Evolutionary conservation across 2,797 vertebrate species (phyloP), one percentile per base, ranked within the genome.

Genomic region (Myotis vivesi): DNA sequence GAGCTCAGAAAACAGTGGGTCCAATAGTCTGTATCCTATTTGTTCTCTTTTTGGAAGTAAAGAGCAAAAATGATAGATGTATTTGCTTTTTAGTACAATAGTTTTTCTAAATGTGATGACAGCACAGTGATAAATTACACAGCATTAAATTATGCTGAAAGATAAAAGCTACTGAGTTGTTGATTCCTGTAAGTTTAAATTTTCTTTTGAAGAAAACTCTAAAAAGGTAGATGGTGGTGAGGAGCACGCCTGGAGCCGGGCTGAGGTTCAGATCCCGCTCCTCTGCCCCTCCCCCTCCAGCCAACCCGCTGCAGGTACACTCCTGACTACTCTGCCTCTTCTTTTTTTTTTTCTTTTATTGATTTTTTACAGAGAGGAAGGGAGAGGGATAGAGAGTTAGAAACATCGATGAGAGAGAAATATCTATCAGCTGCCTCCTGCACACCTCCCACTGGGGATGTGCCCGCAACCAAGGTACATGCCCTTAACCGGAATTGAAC

Each of bases 91-190:
- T 44, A 81, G 73, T 30, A 46, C 4, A 57, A 2, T 87, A 64
- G 17, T 66, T 72, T 81, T 91, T 94, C 36, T 28, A 79, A 33
- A 73, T 59, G 36, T 76, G 53, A 68, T 77, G 20, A 33, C 23
- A 59, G 12, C n/a, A 69, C 8, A 83, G 15, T 53, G 66, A n/a
- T 55, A 71, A 81, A 59, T 53, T 72, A 19, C 13, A 36, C 13
- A 28, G 13, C 51, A 17, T 87, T 80, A 80, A 25, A 66, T 81
- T 57, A 72, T 33, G 36, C 36, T 82, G 28, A 87, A 89, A 77
- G 79, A 59, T 33, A 15, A 38, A 44, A 91, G 11, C 15, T 62
- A 7, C 13, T 72, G 36, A 77, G 59, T 71, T 51, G 8, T 75
- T 93, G 62, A 51, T 44, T 88, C 9, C 16, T 71, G 0, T 82